Evolutionary conservation across 2,113 vertebrate species (phyloP), one percentile per base, ranked within the genome.

Genomic region (Ictidomys tridecemlineatus): DNA sequence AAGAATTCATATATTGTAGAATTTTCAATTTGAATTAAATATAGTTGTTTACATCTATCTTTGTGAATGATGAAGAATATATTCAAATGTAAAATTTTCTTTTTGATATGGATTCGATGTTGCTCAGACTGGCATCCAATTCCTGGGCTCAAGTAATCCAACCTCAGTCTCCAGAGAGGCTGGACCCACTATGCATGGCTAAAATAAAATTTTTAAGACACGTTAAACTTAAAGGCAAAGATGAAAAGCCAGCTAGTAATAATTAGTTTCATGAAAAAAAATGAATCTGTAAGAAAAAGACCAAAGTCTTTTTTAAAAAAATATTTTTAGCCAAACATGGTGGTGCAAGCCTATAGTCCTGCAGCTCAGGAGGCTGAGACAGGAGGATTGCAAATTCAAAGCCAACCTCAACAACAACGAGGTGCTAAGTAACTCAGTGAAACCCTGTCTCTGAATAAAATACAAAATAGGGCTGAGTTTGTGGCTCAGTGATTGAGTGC

Each of bases 21-120:
- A 48, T 86, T 82, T 90, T 61, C 61, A 63, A 37, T 74, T 83
- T 96, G 58, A 87, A 32, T 53, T 58, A 85, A 86, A 48, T 73
- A 1, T 26, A 48, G 2, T 86, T 91, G 16, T 83, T 26, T 10
- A 70, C 32, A 45, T 76, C 20, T 80, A 48, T 34, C 7, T 34
- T 37, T 51, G 4, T 78, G 84, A 45, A 84, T 88, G 65, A 56
- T 48, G 5, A 95, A 79, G 37, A 74, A 42, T 84, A 48, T 78
- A 58, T 93, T 94, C 76, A 89, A 90, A 65, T 30, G 77, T 39
- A 28, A 65, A 58, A 65, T 86, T 9, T 65, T 45, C 13, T 65
- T 45, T 86, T 77, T 65, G 22, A 78, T 48, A 30, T 32, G 20
- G 63, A 42, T 30, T 48, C 8, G 20, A 17, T 89, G 14, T 67